Base-by-base conservation (phyloP, 1,140 invertebrate genomes). In the Zaprionus ornatus region DNA sequence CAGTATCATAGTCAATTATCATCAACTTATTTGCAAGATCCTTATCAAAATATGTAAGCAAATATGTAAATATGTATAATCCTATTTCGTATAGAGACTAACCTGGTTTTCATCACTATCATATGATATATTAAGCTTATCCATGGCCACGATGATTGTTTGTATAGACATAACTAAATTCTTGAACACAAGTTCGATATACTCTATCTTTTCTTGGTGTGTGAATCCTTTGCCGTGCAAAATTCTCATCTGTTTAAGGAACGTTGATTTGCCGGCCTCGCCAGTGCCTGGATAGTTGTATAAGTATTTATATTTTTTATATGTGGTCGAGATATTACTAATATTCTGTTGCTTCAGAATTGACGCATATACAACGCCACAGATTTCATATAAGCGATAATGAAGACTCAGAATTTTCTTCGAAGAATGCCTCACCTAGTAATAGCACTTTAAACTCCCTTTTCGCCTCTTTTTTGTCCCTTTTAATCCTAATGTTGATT, bases 131-230 rank as follows among this genome's bases (percentile, higher is more conserved):
- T 97, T 98, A 84, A 99, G 96, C 87, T 99, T 95, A 92, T 99
- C 98, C 99, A 99, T 99, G 82, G 99, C 99, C 83, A 98, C 95
- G 90, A 99, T 99, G 98, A 99, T 99, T 92, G 97, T 98, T 94
- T 99, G 98, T 98, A 99, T 99, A 71, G 99, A 98, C 98, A 99
- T 99, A 94, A 99, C 99, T 93, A 99, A 99, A 94, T 99, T 99
- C 95, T 99, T 99, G 94, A 98, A 99, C 40, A 99, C 98, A 88
- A 99, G 95, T 94, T 99, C 99, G 92, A 99, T 99, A 93, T 98
- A 99, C 60, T 97, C 97, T 80, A 97, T 95, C 94, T 99, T 99
- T 94, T 99, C 99, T 92, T 99, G 98, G 94, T 99, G 98, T 83
- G 98, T 98, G 94, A 99, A 99, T 80, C 99, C 99, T 73, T 97